Evolutionary conservation across 2,797 vertebrate species (phyloP).

Genomic region (Sebastes oblongus): DNA sequence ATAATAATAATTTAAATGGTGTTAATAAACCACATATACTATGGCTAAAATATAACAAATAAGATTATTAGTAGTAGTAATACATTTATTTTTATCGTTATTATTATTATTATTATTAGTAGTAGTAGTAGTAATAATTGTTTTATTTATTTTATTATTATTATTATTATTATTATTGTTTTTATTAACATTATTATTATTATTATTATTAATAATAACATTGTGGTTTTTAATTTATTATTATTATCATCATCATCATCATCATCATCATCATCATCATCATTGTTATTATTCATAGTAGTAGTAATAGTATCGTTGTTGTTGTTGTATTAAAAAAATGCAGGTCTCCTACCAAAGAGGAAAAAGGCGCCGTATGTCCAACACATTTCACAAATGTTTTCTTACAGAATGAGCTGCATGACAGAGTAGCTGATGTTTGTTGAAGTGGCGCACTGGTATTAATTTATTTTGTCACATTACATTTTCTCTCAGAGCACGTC

Average conservation of each 20-base stretch:
- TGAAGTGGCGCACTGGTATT: slow-evolving; percentile 55
- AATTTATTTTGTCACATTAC: slow-evolving; percentile 76
- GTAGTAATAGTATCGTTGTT: no score
- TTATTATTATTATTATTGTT: neutral
- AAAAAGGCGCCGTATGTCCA: neutral
- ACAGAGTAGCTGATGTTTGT: slow-evolving; percentile 34
- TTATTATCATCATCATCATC: neutral
- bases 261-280: no score
- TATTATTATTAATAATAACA: neutral
- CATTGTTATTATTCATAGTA: neutral
- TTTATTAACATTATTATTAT: neutral
- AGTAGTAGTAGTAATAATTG: neutral
- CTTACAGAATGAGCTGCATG: slow-evolving; percentile 4
- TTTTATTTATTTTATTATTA: neutral
- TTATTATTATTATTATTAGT: neutral
- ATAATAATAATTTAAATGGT: neutral
- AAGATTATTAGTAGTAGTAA: neutral
- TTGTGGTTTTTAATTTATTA: neutral
- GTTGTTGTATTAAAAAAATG: neutral
- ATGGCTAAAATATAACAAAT: neutral
- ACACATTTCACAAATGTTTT: slow-evolving; percentile 25
- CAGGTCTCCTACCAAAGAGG: neutral
- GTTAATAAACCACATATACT: neutral
- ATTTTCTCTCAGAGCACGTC: slow-evolving; percentile 64
- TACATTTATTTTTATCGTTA: neutral